Evolutionary conservation across 2,888 invertebrate species (phyloP).

Genomic region (Clivina fossor): DNA sequence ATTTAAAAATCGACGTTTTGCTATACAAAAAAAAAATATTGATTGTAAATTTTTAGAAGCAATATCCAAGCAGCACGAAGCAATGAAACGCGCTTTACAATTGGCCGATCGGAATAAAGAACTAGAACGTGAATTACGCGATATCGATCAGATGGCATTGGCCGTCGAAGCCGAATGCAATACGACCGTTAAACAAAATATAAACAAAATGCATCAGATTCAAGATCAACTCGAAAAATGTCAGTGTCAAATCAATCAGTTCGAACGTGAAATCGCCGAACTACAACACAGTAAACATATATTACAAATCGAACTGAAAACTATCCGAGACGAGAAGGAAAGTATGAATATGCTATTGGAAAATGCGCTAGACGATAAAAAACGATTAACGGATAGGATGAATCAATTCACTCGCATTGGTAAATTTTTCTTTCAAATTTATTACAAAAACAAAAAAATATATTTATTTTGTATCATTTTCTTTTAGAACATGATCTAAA

Average conservation of each 20-base stretch:
- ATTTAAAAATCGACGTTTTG: too few species aligned
- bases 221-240: constrained; percentile 56
- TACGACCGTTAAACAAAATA: constrained; percentile 63
- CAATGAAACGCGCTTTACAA: constrained; percentile 73
- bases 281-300: constrained; percentile 55
- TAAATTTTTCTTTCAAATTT: constrained; percentile 41
- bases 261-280: constrained; percentile 55
- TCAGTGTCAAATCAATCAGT: constrained; percentile 53
- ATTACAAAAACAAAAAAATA: background rate
- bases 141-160: constrained; percentile 73
- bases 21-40: background rate
- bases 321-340: constrained; percentile 59
- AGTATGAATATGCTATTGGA: constrained; percentile 62
- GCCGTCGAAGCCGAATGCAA: constrained; percentile 78
- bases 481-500: constrained; percentile 57
- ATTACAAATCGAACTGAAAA: constrained; percentile 54
- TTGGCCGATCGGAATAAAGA: constrained; percentile 73
- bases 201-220: constrained; percentile 52
- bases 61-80: constrained; percentile 74
- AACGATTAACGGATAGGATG: constrained; percentile 58
- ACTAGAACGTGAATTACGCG: constrained; percentile 70
- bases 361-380: constrained; percentile 58
- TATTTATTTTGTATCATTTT: constrained; percentile 11
- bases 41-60: constrained; percentile 51
- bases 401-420: constrained; percentile 64